A percentile compares a stretch with the other conserved stretches of the same genome.
These are phyloP conservation scores for Ormyrus pomaceus DNA, from an alignment of 2,888 invertebrate genomes.

Conservation along the genomic window DNA sequence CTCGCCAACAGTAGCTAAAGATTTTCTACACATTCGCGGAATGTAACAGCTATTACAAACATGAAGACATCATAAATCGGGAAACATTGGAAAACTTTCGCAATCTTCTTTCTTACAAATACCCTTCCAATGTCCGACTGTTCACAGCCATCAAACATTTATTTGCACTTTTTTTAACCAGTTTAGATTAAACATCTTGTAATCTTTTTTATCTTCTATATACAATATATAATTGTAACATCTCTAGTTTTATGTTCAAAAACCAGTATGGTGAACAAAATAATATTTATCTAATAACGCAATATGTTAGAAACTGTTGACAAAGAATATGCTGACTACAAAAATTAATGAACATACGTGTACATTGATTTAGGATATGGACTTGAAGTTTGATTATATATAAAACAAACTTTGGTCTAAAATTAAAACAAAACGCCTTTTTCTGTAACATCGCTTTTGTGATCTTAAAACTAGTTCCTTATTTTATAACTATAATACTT, in stretches of 20 bases:
- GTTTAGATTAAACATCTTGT: conserved; percentile 36
- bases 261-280: background rate
- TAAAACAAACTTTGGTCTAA: conserved; percentile 48
- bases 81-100: conserved; percentile 25
- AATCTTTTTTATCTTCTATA: conserved; percentile 9
- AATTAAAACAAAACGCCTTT: conserved; percentile 22
- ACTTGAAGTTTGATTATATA: conserved; percentile 25
- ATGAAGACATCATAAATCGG: conserved; percentile 32
- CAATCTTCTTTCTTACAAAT: conserved; percentile 5
- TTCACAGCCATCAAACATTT: conserved; percentile 44
- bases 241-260: conserved; percentile 39
- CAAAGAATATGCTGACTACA: background rate
- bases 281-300: background rate
- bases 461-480: conserved; percentile 23
- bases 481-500: conserved; percentile 31
- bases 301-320: background rate
- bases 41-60: conserved; percentile 53
- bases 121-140: conserved; percentile 23
- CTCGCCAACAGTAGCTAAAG: conserved; percentile 8
- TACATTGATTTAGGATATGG: conserved; percentile 11
- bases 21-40: conserved; percentile 35
- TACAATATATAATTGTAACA: conserved; percentile 19
- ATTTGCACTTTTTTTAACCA: conserved; percentile 43
- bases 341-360: conserved; percentile 16
- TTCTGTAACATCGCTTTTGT: conserved; percentile 22